Conservation (phyloP, 1,140 invertebrate genomes). For the Battus philenor region DNA sequence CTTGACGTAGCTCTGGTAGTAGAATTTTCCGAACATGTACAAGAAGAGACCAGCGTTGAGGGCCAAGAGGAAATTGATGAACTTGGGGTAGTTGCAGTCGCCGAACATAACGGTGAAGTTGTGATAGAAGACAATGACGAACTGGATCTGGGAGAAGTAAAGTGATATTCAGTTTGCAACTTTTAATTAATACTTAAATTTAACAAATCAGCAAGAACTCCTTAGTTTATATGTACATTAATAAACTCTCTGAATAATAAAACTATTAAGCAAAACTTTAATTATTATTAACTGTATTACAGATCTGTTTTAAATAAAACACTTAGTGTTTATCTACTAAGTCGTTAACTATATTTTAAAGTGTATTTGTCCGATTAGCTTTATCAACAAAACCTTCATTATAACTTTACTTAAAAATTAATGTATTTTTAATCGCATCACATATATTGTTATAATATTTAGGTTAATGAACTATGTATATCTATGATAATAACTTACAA, state of each 20-base stretch:
- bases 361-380: background rate
- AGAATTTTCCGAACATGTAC: conserved; percentile 91
- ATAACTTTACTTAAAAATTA: background rate
- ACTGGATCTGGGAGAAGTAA: conserved; percentile 86
- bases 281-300: too few relatives aligned
- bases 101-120: conserved; percentile 78
- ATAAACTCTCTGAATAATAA: too few relatives aligned
- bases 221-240: too few relatives aligned
- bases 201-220: too few relatives aligned
- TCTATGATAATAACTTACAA: conserved; percentile 46
- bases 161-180: too few relatives aligned
- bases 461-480: background rate
- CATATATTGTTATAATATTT: background rate
- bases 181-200: too few relatives aligned
- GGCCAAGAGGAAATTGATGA: conserved; percentile 81
- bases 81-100: conserved; percentile 81
- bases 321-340: too few relatives aligned
- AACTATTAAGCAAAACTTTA: too few relatives aligned
- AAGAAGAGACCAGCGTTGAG: conserved; percentile 88
- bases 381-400: background rate
- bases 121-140: conserved; percentile 86
- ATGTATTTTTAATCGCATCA: background rate
- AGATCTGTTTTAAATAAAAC: too few relatives aligned
- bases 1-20: conserved; percentile 83
- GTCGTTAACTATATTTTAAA: too few relatives aligned